These are phyloP conservation scores for Trachurus trachurus DNA, from an alignment of 2,797 vertebrate genomes.

Conservation along the genomic window DNA sequence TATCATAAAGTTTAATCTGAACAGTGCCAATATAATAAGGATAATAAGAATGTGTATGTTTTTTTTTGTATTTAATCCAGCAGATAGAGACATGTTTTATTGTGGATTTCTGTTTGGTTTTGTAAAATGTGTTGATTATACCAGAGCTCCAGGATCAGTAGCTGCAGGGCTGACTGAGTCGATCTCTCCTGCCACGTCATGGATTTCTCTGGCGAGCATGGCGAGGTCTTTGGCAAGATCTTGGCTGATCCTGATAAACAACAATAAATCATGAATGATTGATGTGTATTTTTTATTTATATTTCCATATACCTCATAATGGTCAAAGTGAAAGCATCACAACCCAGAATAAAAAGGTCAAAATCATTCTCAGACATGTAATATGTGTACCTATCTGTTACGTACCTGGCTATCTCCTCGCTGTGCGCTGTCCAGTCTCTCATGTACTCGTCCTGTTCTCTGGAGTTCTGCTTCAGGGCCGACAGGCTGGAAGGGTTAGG, in stretches of 20 bases:
- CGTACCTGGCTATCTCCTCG: constrained; percentile 96
- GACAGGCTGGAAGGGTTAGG: constrained; percentile 81
- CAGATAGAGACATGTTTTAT: neutral
- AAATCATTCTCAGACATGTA: neutral
- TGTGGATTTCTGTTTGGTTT: neutral
- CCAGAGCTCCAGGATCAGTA: constrained; percentile 89
- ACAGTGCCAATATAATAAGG: constrained; percentile 11
- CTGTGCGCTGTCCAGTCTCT: constrained; percentile 97
- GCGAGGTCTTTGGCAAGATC: constrained; percentile 93
- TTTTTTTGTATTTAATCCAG: neutral
- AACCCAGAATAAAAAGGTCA: neutral
- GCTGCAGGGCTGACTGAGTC: constrained; percentile 97
- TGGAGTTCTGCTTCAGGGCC: constrained; percentile 89
- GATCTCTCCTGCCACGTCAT: constrained; percentile 98
- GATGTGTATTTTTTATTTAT: neutral
- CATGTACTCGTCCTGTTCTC: constrained; percentile 97
- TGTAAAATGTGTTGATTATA: constrained; percentile 39
- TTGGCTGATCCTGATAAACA: constrained; percentile 92
- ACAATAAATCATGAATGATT: constrained; percentile 15
- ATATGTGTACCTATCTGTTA: constrained; percentile 49
- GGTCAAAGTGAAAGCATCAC: neutral
- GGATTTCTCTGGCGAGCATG: constrained; percentile 97
- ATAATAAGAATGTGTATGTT: neutral
- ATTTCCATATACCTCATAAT: neutral
- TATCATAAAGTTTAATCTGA: constrained; percentile 1